Conservation (phyloP, 2,113 vertebrate species). For the Pteropus alecto region DNA sequence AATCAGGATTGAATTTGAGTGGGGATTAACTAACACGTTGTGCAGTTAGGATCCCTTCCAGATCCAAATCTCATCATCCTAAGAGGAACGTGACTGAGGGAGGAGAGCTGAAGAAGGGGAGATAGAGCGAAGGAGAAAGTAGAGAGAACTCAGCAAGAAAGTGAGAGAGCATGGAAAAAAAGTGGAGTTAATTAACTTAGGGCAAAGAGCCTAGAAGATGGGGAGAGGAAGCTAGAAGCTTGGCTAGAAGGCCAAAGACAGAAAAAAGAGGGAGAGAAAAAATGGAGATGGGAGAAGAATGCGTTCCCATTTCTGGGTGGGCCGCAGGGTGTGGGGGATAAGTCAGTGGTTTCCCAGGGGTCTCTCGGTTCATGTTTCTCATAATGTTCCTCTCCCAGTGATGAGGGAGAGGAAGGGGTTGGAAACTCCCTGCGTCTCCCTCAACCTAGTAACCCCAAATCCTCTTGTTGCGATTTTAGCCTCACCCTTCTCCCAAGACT, state of each 20-base stretch:
- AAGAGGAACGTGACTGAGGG: neutral
- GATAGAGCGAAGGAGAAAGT: neutral
- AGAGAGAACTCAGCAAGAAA: neutral
- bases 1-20: neutral
- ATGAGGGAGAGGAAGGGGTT: neutral
- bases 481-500: neutral
- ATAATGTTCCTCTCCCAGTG: neutral
- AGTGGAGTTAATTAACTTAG: neutral
- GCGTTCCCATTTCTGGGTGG: neutral
- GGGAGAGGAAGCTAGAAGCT: neutral
- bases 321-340: neutral
- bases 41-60: neutral
- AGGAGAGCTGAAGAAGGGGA: neutral
- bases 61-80: neutral
- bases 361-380: conserved; percentile 34
- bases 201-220: neutral
- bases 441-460: neutral
- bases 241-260: neutral
- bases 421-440: conserved; percentile 44
- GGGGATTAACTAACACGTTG: neutral
- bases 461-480: neutral
- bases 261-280: neutral
- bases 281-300: neutral
- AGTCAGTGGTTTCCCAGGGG: neutral
- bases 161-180: neutral